Percentiles rank a stretch among this genome's conserved stretches.
phyloP scores from a whole-genome alignment of 1,140 invertebrate species.

The Dinoponera quadriceps region DNA sequence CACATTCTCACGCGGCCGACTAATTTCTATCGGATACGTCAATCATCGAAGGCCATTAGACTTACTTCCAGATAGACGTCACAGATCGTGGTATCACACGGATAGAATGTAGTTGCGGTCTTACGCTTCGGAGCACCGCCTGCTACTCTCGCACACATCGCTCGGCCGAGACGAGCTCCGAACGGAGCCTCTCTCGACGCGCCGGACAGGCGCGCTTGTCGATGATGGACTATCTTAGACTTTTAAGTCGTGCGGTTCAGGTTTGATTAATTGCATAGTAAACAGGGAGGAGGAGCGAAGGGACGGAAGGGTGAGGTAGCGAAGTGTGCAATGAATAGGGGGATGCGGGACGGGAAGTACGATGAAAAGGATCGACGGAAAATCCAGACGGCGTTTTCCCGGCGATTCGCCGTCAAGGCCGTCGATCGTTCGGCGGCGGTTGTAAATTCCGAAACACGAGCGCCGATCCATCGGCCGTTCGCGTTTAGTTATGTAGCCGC shows the following conservation, averaged over 20 bases:
- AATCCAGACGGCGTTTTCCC: background rate
- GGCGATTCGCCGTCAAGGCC: background rate
- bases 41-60: background rate
- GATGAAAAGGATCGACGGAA: background rate
- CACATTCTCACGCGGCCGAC: background rate
- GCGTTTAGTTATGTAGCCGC: conserved; percentile 33
- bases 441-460: conserved; percentile 36
- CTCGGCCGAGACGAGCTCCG: background rate
- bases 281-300: background rate
- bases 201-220: background rate
- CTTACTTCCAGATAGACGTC: background rate
- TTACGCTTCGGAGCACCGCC: background rate
- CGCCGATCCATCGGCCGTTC: background rate
- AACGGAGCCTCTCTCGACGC: background rate
- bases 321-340: background rate
- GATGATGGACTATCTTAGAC: background rate
- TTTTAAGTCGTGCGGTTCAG: background rate
- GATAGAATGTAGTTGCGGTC: background rate
- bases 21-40: conserved; percentile 4
- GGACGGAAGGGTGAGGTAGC: background rate
- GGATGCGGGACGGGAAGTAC: no score
- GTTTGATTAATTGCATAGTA: no score
- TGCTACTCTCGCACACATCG: no score
- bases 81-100: no score
- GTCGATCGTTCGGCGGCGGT: background rate